These are phyloP conservation scores for Thalassarche chlororhynchos DNA, from an alignment of 2,113 vertebrate species.

Conservation along the genomic window DNA sequence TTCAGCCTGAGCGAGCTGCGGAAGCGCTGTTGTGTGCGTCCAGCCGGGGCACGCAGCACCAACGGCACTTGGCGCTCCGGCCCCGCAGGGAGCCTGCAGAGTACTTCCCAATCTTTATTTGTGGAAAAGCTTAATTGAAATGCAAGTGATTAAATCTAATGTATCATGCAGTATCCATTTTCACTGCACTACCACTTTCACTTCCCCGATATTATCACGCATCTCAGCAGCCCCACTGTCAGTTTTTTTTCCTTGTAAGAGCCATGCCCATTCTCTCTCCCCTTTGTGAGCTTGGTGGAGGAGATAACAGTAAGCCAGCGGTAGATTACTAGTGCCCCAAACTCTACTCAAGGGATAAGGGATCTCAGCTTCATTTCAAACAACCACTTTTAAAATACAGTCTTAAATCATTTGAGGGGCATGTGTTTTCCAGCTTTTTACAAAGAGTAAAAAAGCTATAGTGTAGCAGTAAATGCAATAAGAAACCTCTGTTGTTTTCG, in stretches of 20 bases:
- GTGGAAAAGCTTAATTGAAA: conserved; percentile 70
- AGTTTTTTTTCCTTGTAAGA: conserved; percentile 37
- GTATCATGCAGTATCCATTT: conserved; percentile 65
- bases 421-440: neutral
- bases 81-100: neutral
- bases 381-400: neutral
- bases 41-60: neutral
- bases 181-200: conserved; percentile 62
- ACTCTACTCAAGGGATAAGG: neutral
- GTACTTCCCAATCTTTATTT: conserved; percentile 43
- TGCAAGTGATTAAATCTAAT: conserved; percentile 70
- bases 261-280: conserved; percentile 26
- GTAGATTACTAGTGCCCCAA: conserved; percentile 1
- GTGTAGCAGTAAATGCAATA: neutral
- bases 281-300: neutral
- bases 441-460: neutral
- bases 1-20: neutral
- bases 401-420: neutral
- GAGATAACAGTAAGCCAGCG: conserved; percentile 25
- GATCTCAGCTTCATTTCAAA: conserved; percentile 2
- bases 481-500: neutral
- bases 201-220: conserved; percentile 57
- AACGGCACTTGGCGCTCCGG: neutral
- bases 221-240: conserved; percentile 57
- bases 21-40: neutral